These are phyloP conservation scores for Linyphia triangularis DNA, from an alignment of 2,888 invertebrate genomes.

Conservation along the genomic window DNA sequence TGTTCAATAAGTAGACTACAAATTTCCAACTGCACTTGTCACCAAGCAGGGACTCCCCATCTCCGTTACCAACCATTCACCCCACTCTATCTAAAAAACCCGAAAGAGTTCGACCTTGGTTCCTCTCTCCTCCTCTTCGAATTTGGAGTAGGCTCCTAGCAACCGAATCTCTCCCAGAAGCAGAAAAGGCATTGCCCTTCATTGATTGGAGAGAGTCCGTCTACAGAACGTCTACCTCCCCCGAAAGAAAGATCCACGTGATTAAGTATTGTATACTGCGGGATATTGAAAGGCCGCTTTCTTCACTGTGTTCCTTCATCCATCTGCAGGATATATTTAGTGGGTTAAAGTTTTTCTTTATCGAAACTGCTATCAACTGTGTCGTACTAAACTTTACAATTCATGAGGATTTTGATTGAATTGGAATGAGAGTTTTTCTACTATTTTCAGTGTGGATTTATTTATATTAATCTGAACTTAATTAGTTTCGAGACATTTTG, in stretches of 20 bases:
- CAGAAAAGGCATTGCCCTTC: constrained; percentile 55
- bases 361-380: background rate
- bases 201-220: constrained; percentile 57
- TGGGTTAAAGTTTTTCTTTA: background rate
- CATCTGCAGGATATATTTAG: background rate
- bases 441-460: no score
- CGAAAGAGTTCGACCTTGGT: background rate
- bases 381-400: background rate
- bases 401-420: background rate
- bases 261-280: constrained; percentile 65
- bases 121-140: no score
- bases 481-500: no score
- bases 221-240: constrained; percentile 32
- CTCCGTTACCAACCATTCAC: no score
- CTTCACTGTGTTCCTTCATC: constrained; percentile 25
- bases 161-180: constrained; percentile 26
- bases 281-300: constrained; percentile 49
- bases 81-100: no score
- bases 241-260: constrained; percentile 39
- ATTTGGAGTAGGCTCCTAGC: constrained; percentile 31
- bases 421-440: background rate
- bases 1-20: no score
- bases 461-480: no score
- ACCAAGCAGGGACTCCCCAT: no score
- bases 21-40: no score